Evolutionary conservation across 2,888 invertebrate species (phyloP).

Genomic region (Leptopilina drosophilae): DNA sequence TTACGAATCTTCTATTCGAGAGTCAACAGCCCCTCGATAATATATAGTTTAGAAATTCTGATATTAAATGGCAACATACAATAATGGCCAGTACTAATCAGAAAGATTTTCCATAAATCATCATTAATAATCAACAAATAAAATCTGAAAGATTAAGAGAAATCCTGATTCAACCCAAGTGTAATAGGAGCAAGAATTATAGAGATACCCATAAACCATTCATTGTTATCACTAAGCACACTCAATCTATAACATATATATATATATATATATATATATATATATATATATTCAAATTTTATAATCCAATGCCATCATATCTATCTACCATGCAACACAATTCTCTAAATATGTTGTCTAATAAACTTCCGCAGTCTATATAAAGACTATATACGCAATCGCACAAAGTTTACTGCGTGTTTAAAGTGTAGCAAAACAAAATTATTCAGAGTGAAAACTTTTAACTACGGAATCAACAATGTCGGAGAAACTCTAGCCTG

Average conservation of each 20-base stretch:
- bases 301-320: constrained; percentile 31
- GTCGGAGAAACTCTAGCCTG: too few relatives aligned
- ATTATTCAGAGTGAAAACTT: too few relatives aligned
- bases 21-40: too few relatives aligned
- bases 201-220: constrained; percentile 39
- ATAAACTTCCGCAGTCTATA: background rate
- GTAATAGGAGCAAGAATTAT: constrained; percentile 33
- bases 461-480: too few relatives aligned
- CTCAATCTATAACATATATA: constrained; percentile 29
- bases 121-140: background rate
- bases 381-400: background rate
- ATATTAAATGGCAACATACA: constrained; percentile 14
- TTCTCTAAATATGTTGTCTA: constrained; percentile 26
- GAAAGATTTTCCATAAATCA: constrained; percentile 30
- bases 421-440: too few relatives aligned
- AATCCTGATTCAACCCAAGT: constrained; percentile 39
- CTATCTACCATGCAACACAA: constrained; percentile 20
- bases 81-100: constrained; percentile 21
- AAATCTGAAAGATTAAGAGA: constrained; percentile 39
- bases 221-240: constrained; percentile 39
- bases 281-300: constrained; percentile 22
- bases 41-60: background rate
- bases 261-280: constrained; percentile 9
- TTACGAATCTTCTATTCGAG: too few relatives aligned
- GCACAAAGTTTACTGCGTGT: too few relatives aligned